Base-by-base conservation (phyloP, 2,888 invertebrate genomes). In the Papilio demoleus region DNA sequence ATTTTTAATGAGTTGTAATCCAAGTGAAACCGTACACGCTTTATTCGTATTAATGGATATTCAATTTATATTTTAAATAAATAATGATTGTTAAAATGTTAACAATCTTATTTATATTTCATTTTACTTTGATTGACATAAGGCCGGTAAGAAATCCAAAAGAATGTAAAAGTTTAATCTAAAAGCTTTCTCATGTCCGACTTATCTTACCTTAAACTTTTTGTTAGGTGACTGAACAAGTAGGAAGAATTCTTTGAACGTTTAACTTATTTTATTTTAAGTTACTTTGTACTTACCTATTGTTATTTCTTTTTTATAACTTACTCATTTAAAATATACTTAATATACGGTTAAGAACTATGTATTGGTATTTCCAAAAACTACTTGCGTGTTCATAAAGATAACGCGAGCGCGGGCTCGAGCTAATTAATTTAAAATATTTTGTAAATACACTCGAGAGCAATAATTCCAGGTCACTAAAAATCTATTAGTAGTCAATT, bases 121-220 rank as follows among this genome's bases (percentile, higher is more conserved):
- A 24, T 9, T 53, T 53, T 31, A 0, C 14, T 53, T 31, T 31
- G 53, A 56, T 31, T 31, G 53, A 56, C 17, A 31, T 31, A 5
- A 1, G n/a, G 27, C 53, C 12, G 34, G 45, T 59, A 40, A 38
- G 50, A 24, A 66, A 67, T 61, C 34, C n/a, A 38, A 42, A 40
- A 56, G 42, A 67, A 53, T 53, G 31, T 62, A 31, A 67, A 61
- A 53, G 19, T 50, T 22, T 2, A 56, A 67, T 5, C 27, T 67
- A 62, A 67, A 67, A 67, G 67, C 67, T 56, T 67, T 67, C 61
- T 67, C 67, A 22, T 67, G 67, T 67, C 61, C 53, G 34, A 61
- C 67, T 67, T 67, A 60, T 67, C 61, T 62, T 22, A 61, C 67
- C 67, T 67, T 42, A 62, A 67, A 62, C 67, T 67, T 67, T 67